These are phyloP conservation scores for Tipula confusa DNA, from an alignment of 2,888 invertebrate species.

Conservation along the genomic window DNA sequence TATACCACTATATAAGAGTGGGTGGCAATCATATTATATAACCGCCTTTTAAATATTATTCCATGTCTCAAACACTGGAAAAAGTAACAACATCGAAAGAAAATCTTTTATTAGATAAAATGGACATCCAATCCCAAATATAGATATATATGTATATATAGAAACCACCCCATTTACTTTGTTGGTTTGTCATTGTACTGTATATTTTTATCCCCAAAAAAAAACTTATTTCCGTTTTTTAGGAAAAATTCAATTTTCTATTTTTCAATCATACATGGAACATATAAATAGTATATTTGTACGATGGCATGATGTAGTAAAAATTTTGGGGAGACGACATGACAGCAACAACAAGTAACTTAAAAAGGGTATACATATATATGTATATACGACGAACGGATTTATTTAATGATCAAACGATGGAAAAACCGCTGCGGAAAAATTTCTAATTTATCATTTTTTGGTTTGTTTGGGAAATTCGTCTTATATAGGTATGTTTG, in stretches of 20 bases:
- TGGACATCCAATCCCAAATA: conserved; percentile 26
- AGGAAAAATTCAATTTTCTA: conserved; percentile 6
- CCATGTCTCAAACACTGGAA: conserved; percentile 10
- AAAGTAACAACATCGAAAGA: conserved; percentile 13
- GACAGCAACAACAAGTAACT: not conserved
- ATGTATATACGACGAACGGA: not conserved
- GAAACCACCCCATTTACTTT: not conserved
- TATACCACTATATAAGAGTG: too few species aligned
- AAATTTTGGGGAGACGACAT: not conserved
- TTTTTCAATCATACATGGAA: not conserved
- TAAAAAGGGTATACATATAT: not conserved
- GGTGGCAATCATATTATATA: conserved; percentile 25
- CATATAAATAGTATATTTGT: not conserved
- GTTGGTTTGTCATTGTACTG: not conserved
- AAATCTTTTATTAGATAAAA: conserved; percentile 28
- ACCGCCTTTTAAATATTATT: conserved; percentile 26
- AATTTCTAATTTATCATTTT: not conserved
- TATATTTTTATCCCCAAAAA: not conserved
- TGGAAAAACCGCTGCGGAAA: not conserved
- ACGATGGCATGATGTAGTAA: not conserved
- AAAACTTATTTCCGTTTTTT: not conserved
- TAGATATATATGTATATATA: not conserved
- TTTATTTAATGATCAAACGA: conserved; percentile 29
- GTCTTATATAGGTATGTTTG: not conserved
- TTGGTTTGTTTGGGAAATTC: not conserved